phyloP scores from a whole-genome alignment of 2,797 vertebrate species.

The Heteromormyrus szaboi region DNA sequence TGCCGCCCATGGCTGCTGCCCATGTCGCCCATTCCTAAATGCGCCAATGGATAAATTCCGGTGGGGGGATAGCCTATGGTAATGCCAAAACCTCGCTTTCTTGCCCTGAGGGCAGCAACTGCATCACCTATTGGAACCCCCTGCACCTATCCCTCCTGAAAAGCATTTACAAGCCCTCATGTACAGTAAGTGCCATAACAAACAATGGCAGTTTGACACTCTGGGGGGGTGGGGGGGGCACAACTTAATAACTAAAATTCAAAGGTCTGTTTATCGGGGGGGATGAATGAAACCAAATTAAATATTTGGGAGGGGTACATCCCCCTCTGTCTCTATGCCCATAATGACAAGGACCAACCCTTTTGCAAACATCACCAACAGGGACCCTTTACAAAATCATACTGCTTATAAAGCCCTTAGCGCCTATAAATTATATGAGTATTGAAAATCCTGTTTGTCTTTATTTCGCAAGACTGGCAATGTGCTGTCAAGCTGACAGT shows the following conservation, averaged over 20 bases:
- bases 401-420: neutral
- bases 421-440: neutral
- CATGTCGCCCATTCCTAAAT: neutral
- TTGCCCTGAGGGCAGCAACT: neutral
- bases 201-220: neutral
- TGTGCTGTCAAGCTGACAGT: neutral
- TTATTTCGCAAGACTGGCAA: neutral
- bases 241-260: neutral
- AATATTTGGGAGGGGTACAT: neutral
- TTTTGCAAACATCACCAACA: neutral
- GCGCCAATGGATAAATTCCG: neutral
- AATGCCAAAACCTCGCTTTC: neutral
- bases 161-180: neutral
- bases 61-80: neutral
- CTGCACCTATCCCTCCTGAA: neutral
- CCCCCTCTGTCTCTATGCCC: neutral
- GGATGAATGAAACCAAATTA: neutral
- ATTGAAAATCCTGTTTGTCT: neutral
- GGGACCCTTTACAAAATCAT: neutral
- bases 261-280: neutral
- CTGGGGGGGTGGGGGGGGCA: neutral
- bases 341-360: neutral
- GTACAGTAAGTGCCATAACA: neutral
- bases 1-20: neutral
- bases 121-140: neutral